Evolutionary conservation across 2,888 invertebrate species (phyloP).

Genomic region (Taenaris catops): DNA sequence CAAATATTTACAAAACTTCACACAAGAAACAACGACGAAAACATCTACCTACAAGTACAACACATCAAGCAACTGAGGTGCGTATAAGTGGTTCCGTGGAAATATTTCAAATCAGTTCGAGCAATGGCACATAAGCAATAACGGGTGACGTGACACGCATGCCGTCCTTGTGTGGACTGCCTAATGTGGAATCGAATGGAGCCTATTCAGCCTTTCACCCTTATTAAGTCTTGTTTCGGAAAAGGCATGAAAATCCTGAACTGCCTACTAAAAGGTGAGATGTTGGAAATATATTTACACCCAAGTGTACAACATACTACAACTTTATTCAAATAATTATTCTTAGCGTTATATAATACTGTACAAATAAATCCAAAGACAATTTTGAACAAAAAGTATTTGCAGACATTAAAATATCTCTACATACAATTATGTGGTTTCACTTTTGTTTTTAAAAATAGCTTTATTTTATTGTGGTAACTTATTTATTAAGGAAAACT

Average conservation of each 20-base stretch:
- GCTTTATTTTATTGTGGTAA: too few relatives aligned
- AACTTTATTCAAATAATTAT: too few relatives aligned
- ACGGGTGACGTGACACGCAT: conserved; percentile 71
- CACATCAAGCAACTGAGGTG: conserved; percentile 43
- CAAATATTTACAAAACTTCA: too few relatives aligned
- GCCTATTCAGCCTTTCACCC: conserved; percentile 49
- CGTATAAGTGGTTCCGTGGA: conserved; percentile 77
- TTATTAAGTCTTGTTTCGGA: conserved; percentile 54
- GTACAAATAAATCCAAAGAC: too few relatives aligned
- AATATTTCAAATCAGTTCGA: conserved; percentile 76
- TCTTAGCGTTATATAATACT: too few relatives aligned
- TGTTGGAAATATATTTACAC: conserved; percentile 5
- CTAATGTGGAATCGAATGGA: conserved; percentile 62
- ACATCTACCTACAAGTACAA: too few relatives aligned
- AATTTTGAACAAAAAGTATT: too few relatives aligned
- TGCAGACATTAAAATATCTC: too few relatives aligned
- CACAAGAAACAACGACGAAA: too few relatives aligned
- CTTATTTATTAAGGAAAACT: too few relatives aligned
- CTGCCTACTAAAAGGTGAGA: conserved; percentile 3
- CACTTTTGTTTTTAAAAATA: too few relatives aligned
- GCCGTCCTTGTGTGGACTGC: conserved; percentile 58
- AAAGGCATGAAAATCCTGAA: conserved; percentile 25
- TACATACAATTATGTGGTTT: too few relatives aligned
- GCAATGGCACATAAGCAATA: conserved; percentile 66
- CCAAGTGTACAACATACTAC: conserved; percentile 1